Evolutionary conservation across 1,140 invertebrate species (phyloP), one percentile per base, ranked within the genome.

Genomic region (Bombus soroeensis): DNA sequence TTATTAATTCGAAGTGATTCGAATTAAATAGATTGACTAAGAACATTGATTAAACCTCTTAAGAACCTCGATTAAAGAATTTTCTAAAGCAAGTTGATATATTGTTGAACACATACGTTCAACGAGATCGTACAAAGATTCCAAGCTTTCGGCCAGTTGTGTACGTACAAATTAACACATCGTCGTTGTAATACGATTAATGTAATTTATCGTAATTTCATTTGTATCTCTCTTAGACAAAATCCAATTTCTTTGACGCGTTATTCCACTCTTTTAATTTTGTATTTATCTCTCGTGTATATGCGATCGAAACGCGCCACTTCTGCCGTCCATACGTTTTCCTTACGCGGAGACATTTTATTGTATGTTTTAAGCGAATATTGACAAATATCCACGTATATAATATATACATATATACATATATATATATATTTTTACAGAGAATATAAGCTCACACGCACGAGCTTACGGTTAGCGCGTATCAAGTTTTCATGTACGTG

Each of bases 261-360:
- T 66, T 12, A 62, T 59, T 75, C 47, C 47, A 25, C 22, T 80
- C 25, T n/a, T 64, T 28, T 25, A 66, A 66, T 68, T 43, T 47
- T 43, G 28, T 12, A 41, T 82, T 68, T 74, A 68, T n/a, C 10
- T 47, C 2, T 9, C 47, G 37, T 75, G n/a, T 57, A 73, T 53
- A 85, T 37, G 37, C 39, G 53, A 37, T 34, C n/a, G 28, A 28
- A 72, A 28, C 32, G 81, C 71, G 43, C 37, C 70, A 81, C 59
- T 86, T 81, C 62, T 86, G 84, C 84, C 84, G 84, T 86, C 84
- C 84, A 86, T 57, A 81, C 53, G 77, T 86, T 82, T 82, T 68
- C 37, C 41, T 43, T 74, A 13, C 13, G 53, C 32, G 70, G 73
- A 72, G 70, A 72, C 34, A 68, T 57, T 25, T 68, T 66, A 74